phyloP scores from a whole-genome alignment of 1,140 invertebrate genomes.

The Drosophila rhopaloa region DNA sequence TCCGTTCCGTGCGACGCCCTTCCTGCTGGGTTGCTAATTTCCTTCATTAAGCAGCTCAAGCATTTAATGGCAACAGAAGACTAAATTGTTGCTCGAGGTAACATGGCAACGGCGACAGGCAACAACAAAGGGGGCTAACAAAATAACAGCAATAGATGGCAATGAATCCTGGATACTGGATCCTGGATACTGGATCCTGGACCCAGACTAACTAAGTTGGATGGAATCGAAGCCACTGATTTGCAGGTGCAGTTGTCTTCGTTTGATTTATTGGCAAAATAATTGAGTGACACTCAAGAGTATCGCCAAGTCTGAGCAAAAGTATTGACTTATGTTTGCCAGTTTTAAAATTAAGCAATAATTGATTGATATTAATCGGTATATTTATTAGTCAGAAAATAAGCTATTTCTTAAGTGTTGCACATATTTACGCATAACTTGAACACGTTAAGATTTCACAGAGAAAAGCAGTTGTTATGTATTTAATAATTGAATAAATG shows the following conservation, averaged over 20 bases:
- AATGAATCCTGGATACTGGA: neutral
- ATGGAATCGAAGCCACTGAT: neutral
- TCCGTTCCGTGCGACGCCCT: constrained; percentile 2
- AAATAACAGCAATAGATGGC: constrained; percentile 6
- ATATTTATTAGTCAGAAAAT: neutral
- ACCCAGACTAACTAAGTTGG: neutral
- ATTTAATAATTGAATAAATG: too few relatives aligned
- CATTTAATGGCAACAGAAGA: constrained; percentile 70
- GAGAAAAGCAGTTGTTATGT: too few relatives aligned
- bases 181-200: neutral
- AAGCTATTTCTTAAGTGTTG: neutral
- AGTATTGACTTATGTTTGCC: neutral
- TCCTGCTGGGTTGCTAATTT: constrained; percentile 64
- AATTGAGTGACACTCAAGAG: constrained; percentile 10
- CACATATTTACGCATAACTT: too few relatives aligned
- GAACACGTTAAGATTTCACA: too few relatives aligned
- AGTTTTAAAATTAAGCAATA: neutral
- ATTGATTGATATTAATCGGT: neutral
- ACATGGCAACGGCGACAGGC: constrained; percentile 25
- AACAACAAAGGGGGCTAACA: constrained; percentile 14
- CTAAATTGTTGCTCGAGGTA: constrained; percentile 65
- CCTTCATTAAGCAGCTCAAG: constrained; percentile 73
- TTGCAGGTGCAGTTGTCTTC: neutral
- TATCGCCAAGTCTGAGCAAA: neutral
- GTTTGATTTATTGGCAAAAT: constrained; percentile 15